A percentile compares a stretch with the other conserved stretches of the same genome.
phyloP scores from a whole-genome alignment of 2,888 invertebrate species.

The Cheiracanthium punctorium region DNA sequence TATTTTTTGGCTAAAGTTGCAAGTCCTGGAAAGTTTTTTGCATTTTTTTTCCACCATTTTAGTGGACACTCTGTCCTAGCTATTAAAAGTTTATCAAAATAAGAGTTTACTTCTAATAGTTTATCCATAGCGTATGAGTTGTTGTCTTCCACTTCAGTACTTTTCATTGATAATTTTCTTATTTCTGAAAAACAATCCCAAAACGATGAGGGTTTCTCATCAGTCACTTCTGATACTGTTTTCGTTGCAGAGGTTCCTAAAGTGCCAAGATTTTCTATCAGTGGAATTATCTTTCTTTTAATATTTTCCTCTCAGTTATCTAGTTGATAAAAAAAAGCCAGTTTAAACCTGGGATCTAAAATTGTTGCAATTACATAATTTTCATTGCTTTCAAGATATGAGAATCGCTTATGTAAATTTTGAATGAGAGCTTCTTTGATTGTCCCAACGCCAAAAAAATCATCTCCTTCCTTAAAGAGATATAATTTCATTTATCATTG shows the following conservation, averaged over 20 bases:
- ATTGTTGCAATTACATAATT: too few species aligned
- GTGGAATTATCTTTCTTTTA: not conserved
- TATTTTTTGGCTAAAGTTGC: not conserved
- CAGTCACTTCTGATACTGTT: not conserved
- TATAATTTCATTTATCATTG: not conserved
- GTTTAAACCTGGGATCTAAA: too few species aligned
- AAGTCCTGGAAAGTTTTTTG: not conserved
- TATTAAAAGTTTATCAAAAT: not conserved
- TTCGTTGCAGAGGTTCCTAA: not conserved
- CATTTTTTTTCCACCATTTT: slow-evolving; percentile 1
- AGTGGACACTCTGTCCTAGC: not conserved
- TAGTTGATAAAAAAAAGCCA: too few species aligned
- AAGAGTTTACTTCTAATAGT: not conserved
- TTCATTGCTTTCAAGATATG: too few species aligned
- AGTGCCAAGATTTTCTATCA: not conserved
- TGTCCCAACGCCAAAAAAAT: too few species aligned
- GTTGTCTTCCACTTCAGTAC: not conserved
- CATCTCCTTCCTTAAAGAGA: too few species aligned
- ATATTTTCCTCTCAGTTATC: not conserved
- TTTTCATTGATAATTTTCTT: not conserved
- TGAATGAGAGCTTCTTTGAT: too few species aligned
- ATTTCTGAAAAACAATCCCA: not conserved
- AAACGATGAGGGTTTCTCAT: not conserved
- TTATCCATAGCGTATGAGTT: not conserved
- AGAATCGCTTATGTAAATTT: too few species aligned